Evolutionary conservation across 1,140 invertebrate species (phyloP), one percentile per base, ranked within the genome.

Genomic region (Diorhabda elongata): DNA sequence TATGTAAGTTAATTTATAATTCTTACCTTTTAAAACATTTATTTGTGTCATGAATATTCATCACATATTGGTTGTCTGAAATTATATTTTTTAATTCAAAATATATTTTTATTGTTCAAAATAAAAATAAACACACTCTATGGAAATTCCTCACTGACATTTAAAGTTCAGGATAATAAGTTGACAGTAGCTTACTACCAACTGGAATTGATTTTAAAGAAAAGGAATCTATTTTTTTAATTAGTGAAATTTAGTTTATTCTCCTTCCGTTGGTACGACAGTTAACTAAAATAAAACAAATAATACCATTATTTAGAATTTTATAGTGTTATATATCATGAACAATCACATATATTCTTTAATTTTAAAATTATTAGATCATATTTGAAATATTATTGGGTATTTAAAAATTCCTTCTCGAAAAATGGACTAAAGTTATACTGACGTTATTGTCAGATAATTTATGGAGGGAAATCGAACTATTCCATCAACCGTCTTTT

Each of bases 391-490:
- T 26, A 26, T 26, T 26, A 26, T 26, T 26, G 26, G 26, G 26
- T 26, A 26, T 26, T 26, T 26, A 26, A 26, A 26, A 26, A 26
- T 26, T 1, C 26, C 26, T 26, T 26, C 26, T 26, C 26, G 26
- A 26, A 26, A 26, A 26, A 26, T 26, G 26, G 26, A 26, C 26
- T 26, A 26, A 26, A 26, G 26, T 26, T 26, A 26, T 26, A 26
- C 26, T 26, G 26, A 26, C 26, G 26, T 26, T 26, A 26, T 26
- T 26, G 26, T 26, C 43, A 61, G 45, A 45, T 56, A 7, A 26
- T 44, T 11, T 73, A 68, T 75, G 74, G 74, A 75, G 74, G 74
- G 74, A 75, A 75, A 59, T 67, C 67, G 71, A 75, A 71, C 58
- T 26, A 26, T 26, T 26, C 26, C 65, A 64, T 57, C 5, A 42